A percentile compares a stretch with the other conserved stretches of the same genome.
Conservation (phyloP, 2,113 vertebrate species). For the Junco hyemalis region DNA sequence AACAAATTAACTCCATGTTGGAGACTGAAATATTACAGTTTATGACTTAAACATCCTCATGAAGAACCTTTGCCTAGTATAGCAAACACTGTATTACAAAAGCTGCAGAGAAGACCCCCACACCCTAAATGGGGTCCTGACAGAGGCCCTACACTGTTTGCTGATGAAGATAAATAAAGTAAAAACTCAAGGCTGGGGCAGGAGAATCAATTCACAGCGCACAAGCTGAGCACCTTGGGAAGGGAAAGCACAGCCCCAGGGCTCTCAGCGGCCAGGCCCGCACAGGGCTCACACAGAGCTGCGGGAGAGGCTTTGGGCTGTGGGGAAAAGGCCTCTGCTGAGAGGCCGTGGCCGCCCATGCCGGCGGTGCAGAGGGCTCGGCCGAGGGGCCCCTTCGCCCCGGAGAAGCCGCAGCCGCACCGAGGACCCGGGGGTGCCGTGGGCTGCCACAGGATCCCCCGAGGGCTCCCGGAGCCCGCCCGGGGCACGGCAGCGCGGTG, state of each 20-base stretch:
- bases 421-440: no score
- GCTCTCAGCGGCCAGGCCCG: background rate
- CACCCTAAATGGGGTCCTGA: background rate
- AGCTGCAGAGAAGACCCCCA: background rate
- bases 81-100: background rate
- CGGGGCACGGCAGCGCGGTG: no score
- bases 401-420: background rate
- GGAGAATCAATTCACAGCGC: background rate
- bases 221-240: accelerated
- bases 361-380: background rate
- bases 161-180: background rate
- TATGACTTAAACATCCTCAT: background rate
- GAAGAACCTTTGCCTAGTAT: background rate
- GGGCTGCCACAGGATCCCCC: no score
- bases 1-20: background rate
- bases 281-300: no score
- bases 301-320: background rate
- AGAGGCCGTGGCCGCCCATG: no score
- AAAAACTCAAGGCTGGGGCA: background rate
- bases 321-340: no score
- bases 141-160: accelerated
- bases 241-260: background rate
- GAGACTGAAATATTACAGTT: background rate
- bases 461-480: background rate
- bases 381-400: background rate